Evolutionary conservation across 2,113 vertebrate genomes (phyloP), one percentile per base, ranked within the genome.

Genomic region (Xiphophorus hellerii): DNA sequence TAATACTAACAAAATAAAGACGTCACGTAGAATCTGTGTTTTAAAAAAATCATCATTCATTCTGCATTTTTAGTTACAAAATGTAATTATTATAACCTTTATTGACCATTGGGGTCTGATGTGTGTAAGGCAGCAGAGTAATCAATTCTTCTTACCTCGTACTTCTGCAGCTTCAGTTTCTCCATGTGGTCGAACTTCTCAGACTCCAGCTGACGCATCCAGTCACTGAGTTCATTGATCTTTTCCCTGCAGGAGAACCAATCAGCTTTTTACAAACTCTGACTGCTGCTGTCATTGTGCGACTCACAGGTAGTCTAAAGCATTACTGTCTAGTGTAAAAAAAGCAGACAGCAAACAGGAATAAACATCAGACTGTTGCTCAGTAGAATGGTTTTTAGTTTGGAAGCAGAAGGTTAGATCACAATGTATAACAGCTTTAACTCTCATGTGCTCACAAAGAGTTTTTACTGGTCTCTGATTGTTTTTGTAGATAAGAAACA

Each of bases 91-190:
- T 20, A 1, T 48, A 48, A 48, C 1, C 17, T 48, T 48, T n/a
- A n/a, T n/a, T 58, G 51, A 2, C 10, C 51, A n/a, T 11, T 58
- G 17, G 22, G 25, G 22, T 58, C 25, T 58, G 22, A 58, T 9
- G 25, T 58, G 25, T n/a, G 51, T n/a, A n/a, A n/a, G 51, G 51
- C 51, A 54, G 51, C 51, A 54, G 25, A 25, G 51, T 58, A 9
- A 58, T n/a, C 48, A 25, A 7, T 1, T 13, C 10, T 14, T 35
- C 96, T 96, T 90, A 99, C 98, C 89, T 99, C 98, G 0, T 99
- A 99, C 91, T 98, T 99, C 95, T 99, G 97, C 84, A 89, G 96
- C 93, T 99, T 99, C 87, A 99, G 95, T 93, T 96, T 97, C 93
- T 99, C 98, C 86, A 94, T 88, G 73, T 96, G 96, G 66, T 99